A percentile compares a stretch with the other conserved stretches of the same genome.
Evolutionary conservation across 2,888 invertebrate genomes (phyloP).

Genomic region (Hydrotaea cyrtoneurina): DNA sequence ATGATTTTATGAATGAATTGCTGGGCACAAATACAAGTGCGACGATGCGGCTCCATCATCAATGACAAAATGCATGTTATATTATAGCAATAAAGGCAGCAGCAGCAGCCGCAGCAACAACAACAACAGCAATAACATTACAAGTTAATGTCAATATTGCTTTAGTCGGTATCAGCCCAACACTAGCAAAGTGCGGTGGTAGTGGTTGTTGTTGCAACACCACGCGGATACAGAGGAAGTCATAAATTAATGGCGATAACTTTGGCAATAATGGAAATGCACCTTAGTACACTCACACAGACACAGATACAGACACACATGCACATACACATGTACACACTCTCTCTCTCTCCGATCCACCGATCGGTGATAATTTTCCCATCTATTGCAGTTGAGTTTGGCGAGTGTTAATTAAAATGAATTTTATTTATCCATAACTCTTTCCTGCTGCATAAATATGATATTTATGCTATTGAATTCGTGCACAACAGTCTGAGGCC

Average conservation of each 20-base stretch:
- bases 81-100: conserved; percentile 11
- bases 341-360: background rate
- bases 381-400: background rate
- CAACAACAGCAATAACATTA: background rate
- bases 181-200: too few relatives aligned
- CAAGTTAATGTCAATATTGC: conserved; percentile 3
- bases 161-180: background rate
- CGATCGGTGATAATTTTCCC: conserved; percentile 24
- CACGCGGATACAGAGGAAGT: conserved; percentile 58
- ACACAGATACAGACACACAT: background rate
- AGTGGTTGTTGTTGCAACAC: conserved; percentile 34
- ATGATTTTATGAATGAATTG: conserved; percentile 67
- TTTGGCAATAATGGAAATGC: conserved; percentile 49
- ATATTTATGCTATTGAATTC: conserved; percentile 2
- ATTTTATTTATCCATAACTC: conserved; percentile 32
- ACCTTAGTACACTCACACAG: conserved; percentile 15
- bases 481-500: background rate
- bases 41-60: background rate
- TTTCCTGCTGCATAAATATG: conserved; percentile 14
- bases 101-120: background rate
- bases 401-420: conserved; percentile 25
- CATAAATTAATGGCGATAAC: conserved; percentile 64
- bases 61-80: conserved; percentile 49
- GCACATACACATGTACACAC: background rate
- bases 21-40: conserved; percentile 1